phyloP scores from a whole-genome alignment of 2,888 invertebrate species.

The Callinectes sapidus region DNA sequence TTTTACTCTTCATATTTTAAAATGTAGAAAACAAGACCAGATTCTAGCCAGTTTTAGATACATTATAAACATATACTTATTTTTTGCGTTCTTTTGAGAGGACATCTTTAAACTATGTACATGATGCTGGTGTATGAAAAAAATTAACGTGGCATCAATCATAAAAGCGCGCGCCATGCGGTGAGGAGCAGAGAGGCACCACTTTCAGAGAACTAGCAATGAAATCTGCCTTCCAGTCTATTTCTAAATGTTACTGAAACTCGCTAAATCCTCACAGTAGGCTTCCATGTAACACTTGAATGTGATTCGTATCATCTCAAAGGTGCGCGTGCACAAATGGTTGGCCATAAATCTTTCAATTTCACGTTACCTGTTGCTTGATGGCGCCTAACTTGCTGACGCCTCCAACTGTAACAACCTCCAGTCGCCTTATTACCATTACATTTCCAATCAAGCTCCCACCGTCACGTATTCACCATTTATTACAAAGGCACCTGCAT shows the following conservation, averaged over 20 bases:
- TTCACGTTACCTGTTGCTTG: conserved; percentile 35
- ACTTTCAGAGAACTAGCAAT: conserved; percentile 13
- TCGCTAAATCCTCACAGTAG: neutral
- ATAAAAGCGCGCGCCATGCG: conserved; percentile 32
- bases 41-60: neutral
- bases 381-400: neutral
- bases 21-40: neutral
- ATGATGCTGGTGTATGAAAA: neutral
- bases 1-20: neutral
- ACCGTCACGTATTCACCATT: neutral
- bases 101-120: neutral
- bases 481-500: neutral
- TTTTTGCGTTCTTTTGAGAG: neutral
- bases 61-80: neutral
- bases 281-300: neutral
- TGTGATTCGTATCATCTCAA: neutral
- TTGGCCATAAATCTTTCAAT: neutral
- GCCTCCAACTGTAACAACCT: conserved; percentile 5
- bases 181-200: conserved; percentile 13
- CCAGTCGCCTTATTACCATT: neutral
- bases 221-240: neutral
- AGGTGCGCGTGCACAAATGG: neutral
- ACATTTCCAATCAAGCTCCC: neutral
- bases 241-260: conserved; percentile 16
- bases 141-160: neutral